Base-by-base conservation (phyloP, 2,888 invertebrate genomes). In the Leptopilina drosophilae region DNA sequence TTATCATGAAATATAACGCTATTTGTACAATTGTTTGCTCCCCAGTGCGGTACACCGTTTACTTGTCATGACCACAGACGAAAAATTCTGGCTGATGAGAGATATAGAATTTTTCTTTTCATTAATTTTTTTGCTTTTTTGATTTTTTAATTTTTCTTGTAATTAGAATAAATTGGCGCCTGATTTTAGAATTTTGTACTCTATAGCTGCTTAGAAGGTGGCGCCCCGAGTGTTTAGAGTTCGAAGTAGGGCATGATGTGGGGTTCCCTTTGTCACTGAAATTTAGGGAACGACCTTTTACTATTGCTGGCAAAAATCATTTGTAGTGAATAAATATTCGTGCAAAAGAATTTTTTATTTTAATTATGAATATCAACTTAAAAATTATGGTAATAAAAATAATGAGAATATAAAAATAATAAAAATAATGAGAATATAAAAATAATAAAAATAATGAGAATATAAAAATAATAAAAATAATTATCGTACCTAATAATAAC, bases 1-100 rank as follows among this genome's bases (percentile, higher is more conserved):
- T 91, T 91, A 91, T 91, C 91, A 89, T 91, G 90, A 90, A 90
- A 90, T 91, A 91, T 89, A 87, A 87, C 89, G 84, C 82, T 90
- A 84, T 91, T 91, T 91, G 91, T 90, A 91, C 91, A 91, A 91
- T 91, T 91, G 91, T 91, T 91, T 91, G 91, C 90, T 89, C 86
- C 88, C 86, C 83, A 40, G 46, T 75, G 67, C 76, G 80, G 75
- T 75, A 66, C 83, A 81, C 78, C 82, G 81, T 80, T 83, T 85
- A 82, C 83, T 49, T 84, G 82, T 86, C 88, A 87, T 90, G 90
- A 90, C 90, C 90, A 89, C 88, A 87, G 84, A 86, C 86, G 87
- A 88, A 89, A 88, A 88, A 84, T 85, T 87, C 83, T 82, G 59
- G 76, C 15, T 33, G 33, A 33, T 33, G 3, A 40, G 3, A 40